These are phyloP conservation scores for Smittia aterrima DNA, from an alignment of 2,888 invertebrate genomes.

Conservation along the genomic window DNA sequence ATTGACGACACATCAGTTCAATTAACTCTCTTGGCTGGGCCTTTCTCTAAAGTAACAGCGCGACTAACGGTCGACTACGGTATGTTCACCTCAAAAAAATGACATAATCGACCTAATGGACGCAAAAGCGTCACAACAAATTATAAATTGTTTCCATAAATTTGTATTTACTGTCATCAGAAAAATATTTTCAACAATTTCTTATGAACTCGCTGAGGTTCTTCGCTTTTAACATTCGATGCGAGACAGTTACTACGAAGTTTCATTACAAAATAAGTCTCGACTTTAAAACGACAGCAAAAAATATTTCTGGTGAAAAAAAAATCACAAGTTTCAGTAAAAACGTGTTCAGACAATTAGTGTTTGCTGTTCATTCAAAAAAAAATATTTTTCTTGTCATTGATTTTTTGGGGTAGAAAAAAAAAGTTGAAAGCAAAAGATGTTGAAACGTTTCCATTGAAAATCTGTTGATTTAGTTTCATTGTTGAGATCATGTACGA, in stretches of 20 bases:
- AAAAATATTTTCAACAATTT: too few species aligned
- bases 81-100: slow-evolving; percentile 12
- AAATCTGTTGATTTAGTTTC: slow-evolving; percentile 36
- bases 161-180: neutral
- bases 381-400: slow-evolving; percentile 18
- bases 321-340: neutral
- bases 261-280: neutral
- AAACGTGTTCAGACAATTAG: slow-evolving; percentile 30
- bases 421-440: neutral
- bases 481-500: slow-evolving; percentile 41
- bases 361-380: slow-evolving; percentile 12
- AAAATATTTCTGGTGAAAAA: neutral
- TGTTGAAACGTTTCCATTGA: neutral
- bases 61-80: neutral
- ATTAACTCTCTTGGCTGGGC: neutral
- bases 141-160: slow-evolving; percentile 8
- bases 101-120: slow-evolving; percentile 34
- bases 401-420: neutral
- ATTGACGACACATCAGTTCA: neutral
- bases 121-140: slow-evolving; percentile 14
- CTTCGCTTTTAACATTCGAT: neutral
- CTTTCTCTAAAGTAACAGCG: neutral
- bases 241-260: neutral
- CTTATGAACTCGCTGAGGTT: too few species aligned
- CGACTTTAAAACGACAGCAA: neutral